Base-by-base conservation (phyloP, 2,888 invertebrate species). In the Omphaloscelis lunosa region DNA sequence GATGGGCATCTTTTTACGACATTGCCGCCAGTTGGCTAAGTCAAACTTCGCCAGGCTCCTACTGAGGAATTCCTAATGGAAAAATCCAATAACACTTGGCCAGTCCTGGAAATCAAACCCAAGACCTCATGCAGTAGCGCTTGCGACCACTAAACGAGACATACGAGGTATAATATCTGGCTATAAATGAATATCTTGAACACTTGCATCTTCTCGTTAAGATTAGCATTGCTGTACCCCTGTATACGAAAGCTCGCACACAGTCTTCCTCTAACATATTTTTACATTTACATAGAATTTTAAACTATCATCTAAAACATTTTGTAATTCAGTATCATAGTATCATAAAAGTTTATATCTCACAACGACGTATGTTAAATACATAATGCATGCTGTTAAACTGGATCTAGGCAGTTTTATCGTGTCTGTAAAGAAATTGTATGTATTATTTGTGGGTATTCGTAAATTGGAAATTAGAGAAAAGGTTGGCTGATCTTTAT, bases 321-420 rank as follows among this genome's bases (percentile, higher is more conserved):
- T 86, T 80, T 85, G 69, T 77, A 85, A 85, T 75, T 83, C 85
- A 77, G 68, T 66, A 73, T 68, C 71, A 73, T 56, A 73, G 70
- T 73, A 65, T 53, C 71, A 65, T 80, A 84, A 71, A 81, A 72
- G 41, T 78, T 81, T 72, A 82, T 82, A 12, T 27, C 83, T 78
- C 75, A 85, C 59, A 78, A 53, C 62, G 70, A 77, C 72, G 53
- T 65, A 73, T 48, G 73, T 45, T 71, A 39, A 66, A 73, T 77
- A 77, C 71, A 83, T 77, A 70, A 85, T 73, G 73, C 77, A 82
- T 79, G 72, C 63, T 80, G 73, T 82, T 77, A 84, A 86, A 82
- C 82, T 86, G 66, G 73, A 79, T 74, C 69, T 79, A 75, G 59
- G 66, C 53, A 62, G 70, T 78, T 76, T 51, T 72, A 76, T 67